These are phyloP conservation scores for Pseudoatta argentina DNA, from an alignment of 1,140 invertebrate species.

Conservation along the genomic window DNA sequence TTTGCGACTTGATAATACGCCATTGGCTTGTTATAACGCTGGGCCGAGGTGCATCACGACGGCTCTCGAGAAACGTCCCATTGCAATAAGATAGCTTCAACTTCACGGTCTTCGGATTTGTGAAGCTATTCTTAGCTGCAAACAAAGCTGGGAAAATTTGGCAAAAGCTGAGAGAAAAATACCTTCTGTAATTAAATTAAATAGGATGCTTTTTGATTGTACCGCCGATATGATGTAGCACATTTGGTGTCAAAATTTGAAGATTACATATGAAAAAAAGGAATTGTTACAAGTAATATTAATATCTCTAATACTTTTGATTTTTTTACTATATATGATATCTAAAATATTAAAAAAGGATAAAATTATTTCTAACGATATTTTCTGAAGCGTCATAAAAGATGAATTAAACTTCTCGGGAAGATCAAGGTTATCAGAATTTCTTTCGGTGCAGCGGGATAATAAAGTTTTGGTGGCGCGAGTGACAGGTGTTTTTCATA, in stretches of 20 bases:
- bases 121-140: slow-evolving; percentile 50
- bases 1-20: slow-evolving; percentile 63
- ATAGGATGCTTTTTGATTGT: not conserved
- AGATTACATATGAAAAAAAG: not conserved
- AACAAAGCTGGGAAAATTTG: slow-evolving; percentile 24
- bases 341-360: not conserved
- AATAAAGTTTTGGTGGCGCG: slow-evolving; percentile 33
- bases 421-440: slow-evolving; percentile 3
- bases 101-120: slow-evolving; percentile 34
- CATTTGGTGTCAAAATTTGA: not conserved
- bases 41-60: slow-evolving; percentile 38
- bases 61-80: slow-evolving; percentile 28
- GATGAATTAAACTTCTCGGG: slow-evolving; percentile 19
- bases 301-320: not conserved
- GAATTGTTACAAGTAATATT: not conserved
- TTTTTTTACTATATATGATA: not conserved
- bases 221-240: not conserved
- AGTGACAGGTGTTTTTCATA: slow-evolving; percentile 60
- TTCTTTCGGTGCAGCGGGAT: not conserved
- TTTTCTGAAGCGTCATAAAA: not conserved
- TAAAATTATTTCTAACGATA: not conserved
- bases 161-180: slow-evolving; percentile 11
- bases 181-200: not conserved
- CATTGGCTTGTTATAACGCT: slow-evolving; percentile 63
- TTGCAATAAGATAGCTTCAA: slow-evolving; percentile 57